These are phyloP conservation scores for Pomacea canaliculata DNA, from an alignment of 2,888 invertebrate species.

Conservation along the genomic window DNA sequence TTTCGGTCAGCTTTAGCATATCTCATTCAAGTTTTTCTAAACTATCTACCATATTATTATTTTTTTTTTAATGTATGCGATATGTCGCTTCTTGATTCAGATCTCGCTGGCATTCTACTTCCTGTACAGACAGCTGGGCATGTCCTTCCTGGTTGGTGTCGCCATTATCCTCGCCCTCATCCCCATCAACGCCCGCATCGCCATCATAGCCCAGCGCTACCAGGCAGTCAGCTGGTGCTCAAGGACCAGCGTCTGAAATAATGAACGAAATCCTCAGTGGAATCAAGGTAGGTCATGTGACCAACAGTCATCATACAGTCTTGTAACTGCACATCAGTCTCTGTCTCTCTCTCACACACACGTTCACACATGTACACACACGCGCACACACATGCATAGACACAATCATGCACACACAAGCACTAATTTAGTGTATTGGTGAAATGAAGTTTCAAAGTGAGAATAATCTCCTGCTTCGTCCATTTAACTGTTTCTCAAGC, in stretches of 20 bases:
- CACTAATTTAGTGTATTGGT: too few species aligned
- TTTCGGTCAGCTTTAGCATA: too few species aligned
- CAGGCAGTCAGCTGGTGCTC: conserved; percentile 85
- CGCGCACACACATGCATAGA: too few species aligned
- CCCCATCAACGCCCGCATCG: conserved; percentile 43
- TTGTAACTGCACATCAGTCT: background rate
- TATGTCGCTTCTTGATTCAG: background rate
- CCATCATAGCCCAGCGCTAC: conserved; percentile 29
- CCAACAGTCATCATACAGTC: conserved; percentile 72
- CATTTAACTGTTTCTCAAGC: too few species aligned
- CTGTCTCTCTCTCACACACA: background rate
- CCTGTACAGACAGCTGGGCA: conserved; percentile 70
- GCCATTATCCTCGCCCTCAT: conserved; percentile 91
- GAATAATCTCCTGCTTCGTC: too few species aligned
- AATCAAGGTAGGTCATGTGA: conserved; percentile 79
- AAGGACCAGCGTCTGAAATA: conserved; percentile 91
- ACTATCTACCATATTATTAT: too few species aligned
- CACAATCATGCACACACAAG: too few species aligned
- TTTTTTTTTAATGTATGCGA: too few species aligned
- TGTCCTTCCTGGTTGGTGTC: conserved; percentile 88
- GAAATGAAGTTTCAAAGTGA: too few species aligned
- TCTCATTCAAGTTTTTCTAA: too few species aligned
- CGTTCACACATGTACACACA: too few species aligned
- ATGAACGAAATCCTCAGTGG: conserved; percentile 95
- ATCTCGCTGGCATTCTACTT: conserved; percentile 82